Percentiles rank a stretch among this genome's conserved stretches.
Conservation (phyloP, 2,888 invertebrate genomes). For the Deilephila elpenor region DNA sequence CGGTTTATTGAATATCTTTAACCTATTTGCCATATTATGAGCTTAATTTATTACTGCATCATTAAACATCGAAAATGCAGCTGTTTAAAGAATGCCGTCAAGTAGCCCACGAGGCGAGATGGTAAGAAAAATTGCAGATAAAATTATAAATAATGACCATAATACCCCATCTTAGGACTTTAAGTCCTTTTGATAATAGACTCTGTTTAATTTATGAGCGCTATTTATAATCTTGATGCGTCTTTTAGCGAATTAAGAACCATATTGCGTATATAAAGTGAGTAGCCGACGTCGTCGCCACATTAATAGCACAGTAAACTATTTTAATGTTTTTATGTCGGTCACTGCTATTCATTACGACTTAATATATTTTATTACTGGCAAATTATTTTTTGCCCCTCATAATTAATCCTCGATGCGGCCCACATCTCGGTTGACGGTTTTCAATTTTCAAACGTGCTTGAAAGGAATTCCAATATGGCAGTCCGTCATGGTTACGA, state of each 20-base stretch:
- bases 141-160: slow-evolving; percentile 53
- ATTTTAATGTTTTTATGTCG: slow-evolving; percentile 2
- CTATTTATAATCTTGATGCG: slow-evolving; percentile 33
- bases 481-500: slow-evolving; percentile 56
- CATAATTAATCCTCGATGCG: slow-evolving; percentile 2
- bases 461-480: slow-evolving; percentile 48
- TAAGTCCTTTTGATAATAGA: slow-evolving; percentile 47
- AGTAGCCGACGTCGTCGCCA: neutral
- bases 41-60: slow-evolving; percentile 23
- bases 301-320: slow-evolving; percentile 4
- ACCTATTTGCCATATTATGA: slow-evolving; percentile 22
- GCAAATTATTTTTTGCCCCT: neutral
- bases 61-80: slow-evolving; percentile 47
- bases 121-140: slow-evolving; percentile 46
- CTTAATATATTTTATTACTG: neutral
- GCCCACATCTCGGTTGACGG: slow-evolving; percentile 18
- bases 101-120: slow-evolving; percentile 33
- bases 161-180: slow-evolving; percentile 40
- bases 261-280: slow-evolving; percentile 15
- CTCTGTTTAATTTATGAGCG: slow-evolving; percentile 44
- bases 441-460: slow-evolving; percentile 31
- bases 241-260: slow-evolving; percentile 23
- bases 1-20: slow-evolving; percentile 26
- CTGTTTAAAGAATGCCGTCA: slow-evolving; percentile 44
- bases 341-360: neutral